Conservation (phyloP, 2,888 invertebrate species). For the Blomia tropicalis region DNA sequence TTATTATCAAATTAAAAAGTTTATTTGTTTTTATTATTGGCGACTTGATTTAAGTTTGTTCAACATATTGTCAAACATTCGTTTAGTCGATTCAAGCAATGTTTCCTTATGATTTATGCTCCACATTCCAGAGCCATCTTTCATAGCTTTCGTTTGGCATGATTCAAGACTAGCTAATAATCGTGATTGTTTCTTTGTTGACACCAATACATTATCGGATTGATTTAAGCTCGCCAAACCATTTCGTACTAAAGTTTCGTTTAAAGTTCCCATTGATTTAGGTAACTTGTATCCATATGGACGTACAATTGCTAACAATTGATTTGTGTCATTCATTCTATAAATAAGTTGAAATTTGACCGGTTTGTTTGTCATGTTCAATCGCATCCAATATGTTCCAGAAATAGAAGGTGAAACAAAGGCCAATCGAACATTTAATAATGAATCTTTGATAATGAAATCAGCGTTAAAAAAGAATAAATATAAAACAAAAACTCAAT, state of each 20-base stretch:
- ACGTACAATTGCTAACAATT: neutral
- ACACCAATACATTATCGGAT: neutral
- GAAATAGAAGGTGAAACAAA: conserved; percentile 8
- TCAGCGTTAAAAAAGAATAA: neutral
- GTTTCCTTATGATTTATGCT: neutral
- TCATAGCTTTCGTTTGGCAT: conserved; percentile 6
- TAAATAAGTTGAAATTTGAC: neutral
- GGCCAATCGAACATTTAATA: conserved; percentile 3
- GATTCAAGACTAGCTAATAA: neutral
- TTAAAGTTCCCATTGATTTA: neutral
- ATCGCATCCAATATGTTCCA: conserved; percentile 15
- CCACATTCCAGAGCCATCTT: conserved; percentile 10
- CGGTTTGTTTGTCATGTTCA: conserved; percentile 1
- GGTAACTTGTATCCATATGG: neutral
- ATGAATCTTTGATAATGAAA: neutral
- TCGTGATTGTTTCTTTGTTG: neutral
- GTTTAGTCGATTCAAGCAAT: no score
- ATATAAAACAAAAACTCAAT: neutral
- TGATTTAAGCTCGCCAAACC: conserved; percentile 1
- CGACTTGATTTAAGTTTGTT: neutral
- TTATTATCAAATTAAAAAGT: neutral
- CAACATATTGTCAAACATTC: no score
- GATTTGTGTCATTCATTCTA: neutral
- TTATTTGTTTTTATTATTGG: neutral
- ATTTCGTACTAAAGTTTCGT: neutral